Conservation (phyloP, 2,797 vertebrate genomes). For the Synaphobranchus kaupii region DNA sequence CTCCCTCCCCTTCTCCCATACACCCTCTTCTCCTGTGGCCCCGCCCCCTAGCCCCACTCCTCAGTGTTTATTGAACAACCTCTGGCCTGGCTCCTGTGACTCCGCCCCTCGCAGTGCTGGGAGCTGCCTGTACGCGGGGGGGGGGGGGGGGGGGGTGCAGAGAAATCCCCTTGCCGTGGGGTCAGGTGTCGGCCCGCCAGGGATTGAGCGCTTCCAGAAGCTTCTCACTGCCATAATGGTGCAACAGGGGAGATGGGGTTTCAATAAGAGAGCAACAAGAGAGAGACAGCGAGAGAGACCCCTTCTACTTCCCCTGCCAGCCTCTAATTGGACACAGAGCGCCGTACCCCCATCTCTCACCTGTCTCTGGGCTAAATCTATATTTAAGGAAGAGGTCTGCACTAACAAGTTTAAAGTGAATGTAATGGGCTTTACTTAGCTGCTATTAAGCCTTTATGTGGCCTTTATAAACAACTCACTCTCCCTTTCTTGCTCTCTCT, state of each 20-base stretch:
- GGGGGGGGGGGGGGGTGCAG: neutral
- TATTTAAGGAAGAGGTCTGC: constrained; percentile 39
- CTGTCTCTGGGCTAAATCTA: constrained; percentile 35
- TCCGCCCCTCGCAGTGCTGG: neutral
- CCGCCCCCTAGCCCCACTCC: neutral
- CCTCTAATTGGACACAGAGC: constrained; percentile 74
- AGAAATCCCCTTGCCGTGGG: neutral
- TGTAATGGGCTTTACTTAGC: neutral
- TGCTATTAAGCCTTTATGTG: constrained; percentile 8
- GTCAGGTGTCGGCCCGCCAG: neutral
- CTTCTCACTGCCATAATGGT: constrained; percentile 63
- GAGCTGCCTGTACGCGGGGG: neutral
- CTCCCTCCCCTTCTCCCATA: neutral
- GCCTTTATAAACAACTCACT: neutral
- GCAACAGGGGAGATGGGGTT: constrained; percentile 63
- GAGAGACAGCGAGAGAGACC: constrained; percentile 24
- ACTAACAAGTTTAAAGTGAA: constrained; percentile 34
- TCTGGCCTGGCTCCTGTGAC: neutral
- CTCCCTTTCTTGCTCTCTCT: neutral
- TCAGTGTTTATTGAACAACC: neutral
- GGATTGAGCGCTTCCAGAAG: neutral
- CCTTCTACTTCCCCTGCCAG: constrained; percentile 58
- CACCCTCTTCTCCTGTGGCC: neutral
- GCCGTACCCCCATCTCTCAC: constrained; percentile 46
- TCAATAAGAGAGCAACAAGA: constrained; percentile 41